Evolutionary conservation across 2,797 vertebrate genomes (phyloP), one percentile per base, ranked within the genome.

Genomic region (Poeciliopsis turneri): DNA sequence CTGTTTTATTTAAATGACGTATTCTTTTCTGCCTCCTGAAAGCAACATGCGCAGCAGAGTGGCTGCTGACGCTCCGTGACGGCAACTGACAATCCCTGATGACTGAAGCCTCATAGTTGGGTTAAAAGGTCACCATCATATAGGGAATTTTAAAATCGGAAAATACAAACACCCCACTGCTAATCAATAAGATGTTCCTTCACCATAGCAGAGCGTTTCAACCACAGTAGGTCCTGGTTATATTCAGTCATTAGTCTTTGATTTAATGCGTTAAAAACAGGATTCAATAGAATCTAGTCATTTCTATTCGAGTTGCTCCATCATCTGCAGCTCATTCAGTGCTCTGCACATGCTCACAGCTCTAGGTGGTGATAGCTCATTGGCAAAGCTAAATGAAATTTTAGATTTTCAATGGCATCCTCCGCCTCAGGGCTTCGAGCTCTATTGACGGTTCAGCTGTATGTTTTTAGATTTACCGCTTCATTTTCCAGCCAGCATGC

Each of bases 381-480:
- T 82, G 86, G 88, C 79, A 88, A 86, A 82, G 82, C 85, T 74
- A 72, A 92, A 89, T 87, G 78, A 89, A 86, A 90, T 64, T 70
- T 57, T 43, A 66, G 68, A 16, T 90, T 93, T 90, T 94, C 83
- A 88, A 92, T 93, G 90, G 88, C 78, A 43, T 72, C n/a, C 30
- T 79, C 49, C 71, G 61, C 84, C 78, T 77, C 78, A 11, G 51
- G 76, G 82, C 79, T 91, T 78, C 20, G 64, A 70, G 78, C 83
- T 84, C 90, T 87, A 85, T 90, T 83, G 75, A 82, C 77, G 73
- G 84, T 89, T 90, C 89, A 90, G 93, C 64, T 68, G 36, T 87
- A 89, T 84, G 91, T 91, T 93, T 92, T 61, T 77, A 87, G 86
- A 92, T 95, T 93, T 91, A 87, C 86, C 90, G 86, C 75, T 92